Conservation (phyloP, 2,888 invertebrate genomes). For the Panzeria rudis region DNA sequence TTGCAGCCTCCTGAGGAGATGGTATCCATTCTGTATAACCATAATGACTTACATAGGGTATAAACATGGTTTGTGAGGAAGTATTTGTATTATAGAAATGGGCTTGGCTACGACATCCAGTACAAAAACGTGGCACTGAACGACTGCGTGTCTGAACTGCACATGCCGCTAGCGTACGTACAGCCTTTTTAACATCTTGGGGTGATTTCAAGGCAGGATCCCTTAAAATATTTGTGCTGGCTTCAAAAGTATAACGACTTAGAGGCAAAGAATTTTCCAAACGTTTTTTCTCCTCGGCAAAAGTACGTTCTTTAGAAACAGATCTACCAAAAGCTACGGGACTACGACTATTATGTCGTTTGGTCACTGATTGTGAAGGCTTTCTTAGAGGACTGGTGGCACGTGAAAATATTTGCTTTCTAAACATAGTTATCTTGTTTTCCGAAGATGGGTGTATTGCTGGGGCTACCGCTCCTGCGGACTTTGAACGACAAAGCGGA, state of each 20-base stretch:
- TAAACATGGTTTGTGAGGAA: constrained; percentile 51
- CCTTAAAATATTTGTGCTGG: constrained; percentile 83
- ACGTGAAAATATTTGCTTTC: constrained; percentile 78
- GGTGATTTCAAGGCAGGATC: constrained; percentile 86
- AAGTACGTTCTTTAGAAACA: constrained; percentile 86
- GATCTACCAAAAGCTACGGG: constrained; percentile 84
- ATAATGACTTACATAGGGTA: constrained; percentile 62
- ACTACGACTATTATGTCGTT: constrained; percentile 82
- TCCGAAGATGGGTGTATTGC: constrained; percentile 72
- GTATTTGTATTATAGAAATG: constrained; percentile 52
- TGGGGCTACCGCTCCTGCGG: constrained; percentile 80
- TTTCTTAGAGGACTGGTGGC: constrained; percentile 79
- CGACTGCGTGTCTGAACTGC: constrained; percentile 80
- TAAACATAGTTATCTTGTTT: constrained; percentile 76
- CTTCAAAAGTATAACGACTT: constrained; percentile 81
- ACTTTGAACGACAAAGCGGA: constrained; percentile 81
- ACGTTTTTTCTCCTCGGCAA: constrained; percentile 85
- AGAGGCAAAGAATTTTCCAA: constrained; percentile 83
- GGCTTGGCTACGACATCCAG: constrained; percentile 64
- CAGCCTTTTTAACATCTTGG: constrained; percentile 85
- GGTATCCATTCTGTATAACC: constrained; percentile 61
- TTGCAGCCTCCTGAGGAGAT: not conserved
- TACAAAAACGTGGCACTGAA: constrained; percentile 79
- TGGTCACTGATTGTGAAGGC: constrained; percentile 66
- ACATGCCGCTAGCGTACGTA: constrained; percentile 82